Evolutionary conservation across 2,888 invertebrate genomes (phyloP).

Genomic region (Hypomecis atomaria): DNA sequence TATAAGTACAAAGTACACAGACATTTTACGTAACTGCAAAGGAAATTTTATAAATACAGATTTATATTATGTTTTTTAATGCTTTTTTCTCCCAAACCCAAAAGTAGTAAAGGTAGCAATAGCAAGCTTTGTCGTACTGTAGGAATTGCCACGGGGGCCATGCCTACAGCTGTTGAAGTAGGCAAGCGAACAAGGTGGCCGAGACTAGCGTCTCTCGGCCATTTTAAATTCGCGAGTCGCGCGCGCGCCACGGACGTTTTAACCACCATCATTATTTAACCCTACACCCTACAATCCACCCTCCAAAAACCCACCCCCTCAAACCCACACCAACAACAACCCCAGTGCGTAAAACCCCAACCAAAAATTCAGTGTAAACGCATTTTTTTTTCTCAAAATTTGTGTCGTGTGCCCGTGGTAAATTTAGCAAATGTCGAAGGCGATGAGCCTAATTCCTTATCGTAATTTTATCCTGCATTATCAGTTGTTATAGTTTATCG

Average conservation of each 20-base stretch:
- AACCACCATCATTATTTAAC: constrained; percentile 36
- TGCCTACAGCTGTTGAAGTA: constrained; percentile 28
- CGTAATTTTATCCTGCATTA: constrained; percentile 57
- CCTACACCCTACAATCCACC: constrained; percentile 39
- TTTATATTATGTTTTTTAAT: too few relatives aligned
- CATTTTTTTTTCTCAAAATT: constrained; percentile 12
- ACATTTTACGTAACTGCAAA: too few relatives aligned
- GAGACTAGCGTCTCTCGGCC: constrained; percentile 49
- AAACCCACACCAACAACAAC: background rate
- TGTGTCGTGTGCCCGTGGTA: constrained; percentile 9
- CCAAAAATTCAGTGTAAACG: background rate
- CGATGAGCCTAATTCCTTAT: constrained; percentile 54
- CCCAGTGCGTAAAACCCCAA: background rate
- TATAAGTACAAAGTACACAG: too few relatives aligned
- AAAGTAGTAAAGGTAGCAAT: background rate
- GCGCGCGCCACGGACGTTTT: constrained; percentile 58
- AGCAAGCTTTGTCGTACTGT: background rate
- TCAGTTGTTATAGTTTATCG: constrained; percentile 46
- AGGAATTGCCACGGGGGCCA: constrained; percentile 6
- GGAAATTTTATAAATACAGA: too few relatives aligned
- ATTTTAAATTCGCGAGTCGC: constrained; percentile 63
- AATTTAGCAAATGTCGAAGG: constrained; percentile 20
- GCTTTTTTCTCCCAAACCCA: background rate
- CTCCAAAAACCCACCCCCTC: constrained; percentile 18
- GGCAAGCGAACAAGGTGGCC: constrained; percentile 50